Conservation (phyloP, 1,140 invertebrate genomes). For the Dendroctonus valens region DNA sequence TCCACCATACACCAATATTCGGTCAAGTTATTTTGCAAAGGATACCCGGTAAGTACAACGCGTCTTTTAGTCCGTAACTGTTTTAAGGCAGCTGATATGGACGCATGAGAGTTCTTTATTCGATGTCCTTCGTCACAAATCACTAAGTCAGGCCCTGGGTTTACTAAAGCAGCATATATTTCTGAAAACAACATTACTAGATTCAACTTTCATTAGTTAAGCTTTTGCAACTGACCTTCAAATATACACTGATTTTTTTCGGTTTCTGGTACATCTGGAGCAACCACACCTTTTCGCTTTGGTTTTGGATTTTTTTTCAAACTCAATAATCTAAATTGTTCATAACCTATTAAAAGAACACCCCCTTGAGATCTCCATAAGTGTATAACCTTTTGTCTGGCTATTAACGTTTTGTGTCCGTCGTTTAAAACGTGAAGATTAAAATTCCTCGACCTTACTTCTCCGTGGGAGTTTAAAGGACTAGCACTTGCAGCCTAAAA, state of each 20-base stretch:
- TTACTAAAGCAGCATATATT: constrained; percentile 82
- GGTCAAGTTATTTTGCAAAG: constrained; percentile 92
- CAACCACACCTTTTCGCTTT: constrained; percentile 50
- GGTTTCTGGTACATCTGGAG: constrained; percentile 60
- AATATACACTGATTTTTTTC: constrained; percentile 83
- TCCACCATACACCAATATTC: constrained; percentile 99
- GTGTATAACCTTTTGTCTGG: constrained; percentile 56
- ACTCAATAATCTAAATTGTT: constrained; percentile 88
- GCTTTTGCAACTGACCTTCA: constrained; percentile 60
- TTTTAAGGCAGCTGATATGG: constrained; percentile 88
- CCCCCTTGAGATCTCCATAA: constrained; percentile 88
- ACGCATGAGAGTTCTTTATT: constrained; percentile 95
- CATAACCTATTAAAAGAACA: constrained; percentile 96
- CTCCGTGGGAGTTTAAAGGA: constrained; percentile 58
- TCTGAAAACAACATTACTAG: constrained; percentile 55
- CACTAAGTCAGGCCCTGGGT: constrained; percentile 90
- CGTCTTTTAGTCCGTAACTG: constrained; percentile 86
- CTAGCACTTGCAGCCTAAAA: constrained; percentile 42
- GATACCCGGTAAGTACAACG: constrained; percentile 92
- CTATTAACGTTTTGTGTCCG: constrained; percentile 85
- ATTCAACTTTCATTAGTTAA: background rate
- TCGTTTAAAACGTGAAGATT: constrained; percentile 90
- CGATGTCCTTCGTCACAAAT: constrained; percentile 95
- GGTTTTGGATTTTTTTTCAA: constrained; percentile 70
- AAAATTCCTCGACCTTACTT: constrained; percentile 76